phyloP scores from a whole-genome alignment of 2,888 invertebrate genomes.

The Acrocyrtus sp. region DNA sequence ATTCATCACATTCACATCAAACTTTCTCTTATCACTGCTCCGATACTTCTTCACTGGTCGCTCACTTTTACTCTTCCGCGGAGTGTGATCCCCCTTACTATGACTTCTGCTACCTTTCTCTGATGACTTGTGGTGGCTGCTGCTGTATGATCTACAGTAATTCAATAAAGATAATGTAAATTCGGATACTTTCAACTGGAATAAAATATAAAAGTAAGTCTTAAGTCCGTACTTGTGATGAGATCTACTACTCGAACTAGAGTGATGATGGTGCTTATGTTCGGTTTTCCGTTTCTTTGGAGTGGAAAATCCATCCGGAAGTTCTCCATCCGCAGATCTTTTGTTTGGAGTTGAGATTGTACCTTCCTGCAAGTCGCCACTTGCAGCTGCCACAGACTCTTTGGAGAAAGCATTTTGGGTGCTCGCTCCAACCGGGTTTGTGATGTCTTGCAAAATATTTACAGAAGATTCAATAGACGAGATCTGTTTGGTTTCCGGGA shows the following conservation, averaged over 20 bases:
- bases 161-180: too few species aligned
- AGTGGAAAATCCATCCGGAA: slow-evolving; percentile 37
- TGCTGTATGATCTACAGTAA: slow-evolving; percentile 22
- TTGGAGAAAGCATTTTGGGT: slow-evolving; percentile 19
- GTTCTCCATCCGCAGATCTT: slow-evolving; percentile 39
- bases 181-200: too few species aligned
- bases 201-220: background rate
- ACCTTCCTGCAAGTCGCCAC: slow-evolving; percentile 17
- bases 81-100: slow-evolving; percentile 37
- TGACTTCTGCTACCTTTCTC: slow-evolving; percentile 16
- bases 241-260: slow-evolving; percentile 44
- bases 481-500: slow-evolving; percentile 29
- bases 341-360: slow-evolving; percentile 12
- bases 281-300: slow-evolving; percentile 40
- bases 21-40: slow-evolving; percentile 39
- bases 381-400: slow-evolving; percentile 8
- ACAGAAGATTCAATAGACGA: slow-evolving; percentile 33
- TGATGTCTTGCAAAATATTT: slow-evolving; percentile 40
- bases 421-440: slow-evolving; percentile 14
- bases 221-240: slow-evolving; percentile 33
- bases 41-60: slow-evolving; percentile 40
- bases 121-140: slow-evolving; percentile 29
- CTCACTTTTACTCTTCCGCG: slow-evolving; percentile 24
- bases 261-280: slow-evolving; percentile 39
- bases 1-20: slow-evolving; percentile 39